phyloP scores from a whole-genome alignment of 2,797 vertebrate genomes.

The Cyclura pinguis region DNA sequence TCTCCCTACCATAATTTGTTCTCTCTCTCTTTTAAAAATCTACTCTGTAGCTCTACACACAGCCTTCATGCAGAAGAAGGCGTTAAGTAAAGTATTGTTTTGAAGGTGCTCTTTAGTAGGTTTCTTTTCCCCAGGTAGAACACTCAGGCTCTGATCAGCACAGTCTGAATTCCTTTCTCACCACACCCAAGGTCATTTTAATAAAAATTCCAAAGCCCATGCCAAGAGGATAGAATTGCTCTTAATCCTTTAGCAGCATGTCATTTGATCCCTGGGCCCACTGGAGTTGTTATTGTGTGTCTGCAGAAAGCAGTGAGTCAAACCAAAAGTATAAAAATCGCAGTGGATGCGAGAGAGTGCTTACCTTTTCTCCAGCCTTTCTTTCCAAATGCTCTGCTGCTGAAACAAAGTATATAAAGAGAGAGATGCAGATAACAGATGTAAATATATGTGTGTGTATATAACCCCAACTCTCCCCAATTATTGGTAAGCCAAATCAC shows the following conservation, averaged over 20 bases:
- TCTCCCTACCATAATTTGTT: too few species aligned
- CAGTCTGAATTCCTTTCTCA: slow-evolving; percentile 84
- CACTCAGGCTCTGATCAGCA: slow-evolving; percentile 66
- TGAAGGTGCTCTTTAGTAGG: slow-evolving; percentile 55
- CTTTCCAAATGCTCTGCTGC: slow-evolving; percentile 20
- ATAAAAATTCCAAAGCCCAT: slow-evolving; percentile 92
- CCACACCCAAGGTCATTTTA: slow-evolving; percentile 95
- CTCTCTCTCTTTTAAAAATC: too few species aligned
- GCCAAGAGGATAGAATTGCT: slow-evolving; percentile 92
- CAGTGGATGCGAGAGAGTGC: slow-evolving; percentile 51
- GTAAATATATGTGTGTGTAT: background rate
- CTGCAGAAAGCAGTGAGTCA: slow-evolving; percentile 69
- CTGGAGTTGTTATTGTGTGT: slow-evolving; percentile 80
- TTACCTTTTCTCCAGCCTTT: slow-evolving; percentile 54
- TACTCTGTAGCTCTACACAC: slow-evolving; percentile 9
- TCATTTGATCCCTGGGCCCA: slow-evolving; percentile 85
- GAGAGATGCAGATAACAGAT: background rate
- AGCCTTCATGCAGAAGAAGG: slow-evolving; percentile 42
- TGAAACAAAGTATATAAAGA: background rate
- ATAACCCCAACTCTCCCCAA: background rate
- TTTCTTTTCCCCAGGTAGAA: slow-evolving; percentile 72
- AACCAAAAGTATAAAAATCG: slow-evolving; percentile 68
- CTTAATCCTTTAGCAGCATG: slow-evolving; percentile 87
- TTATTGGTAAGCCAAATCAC: slow-evolving; percentile 43
- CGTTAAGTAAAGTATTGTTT: slow-evolving; percentile 20